Percentiles rank a stretch among this genome's conserved stretches.
Conservation (phyloP, 2,888 invertebrate species). For the Harpagoxenus sublaevis region DNA sequence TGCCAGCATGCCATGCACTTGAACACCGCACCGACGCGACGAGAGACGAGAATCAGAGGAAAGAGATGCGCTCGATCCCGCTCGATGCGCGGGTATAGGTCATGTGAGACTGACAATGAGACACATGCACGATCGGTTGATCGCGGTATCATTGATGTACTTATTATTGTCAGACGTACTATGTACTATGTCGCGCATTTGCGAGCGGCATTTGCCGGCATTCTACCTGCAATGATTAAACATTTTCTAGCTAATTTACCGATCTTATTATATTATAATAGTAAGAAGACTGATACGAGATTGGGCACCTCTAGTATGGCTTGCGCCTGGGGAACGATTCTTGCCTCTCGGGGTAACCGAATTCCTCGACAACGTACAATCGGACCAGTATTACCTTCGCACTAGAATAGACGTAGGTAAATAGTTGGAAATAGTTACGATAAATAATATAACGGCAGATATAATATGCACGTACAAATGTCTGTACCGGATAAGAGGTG, state of each 20-base stretch:
- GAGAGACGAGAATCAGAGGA: slow-evolving; percentile 19
- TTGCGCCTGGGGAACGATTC: slow-evolving; percentile 90
- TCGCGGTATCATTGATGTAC: too few relatives aligned
- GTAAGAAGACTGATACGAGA: slow-evolving; percentile 86
- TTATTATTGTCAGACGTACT: too few relatives aligned
- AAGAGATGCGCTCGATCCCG: slow-evolving; percentile 50
- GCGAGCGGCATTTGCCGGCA: too few relatives aligned
- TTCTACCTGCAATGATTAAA: too few relatives aligned
- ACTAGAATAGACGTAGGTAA: slow-evolving; percentile 81
- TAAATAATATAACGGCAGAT: not conserved
- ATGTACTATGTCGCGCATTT: too few relatives aligned
- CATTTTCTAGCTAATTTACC: not conserved
- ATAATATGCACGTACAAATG: not conserved
- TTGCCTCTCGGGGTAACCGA: slow-evolving; percentile 89
- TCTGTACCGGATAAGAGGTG: too few relatives aligned
- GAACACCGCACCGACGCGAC: not conserved
- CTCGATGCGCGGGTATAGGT: too few relatives aligned
- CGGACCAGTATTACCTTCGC: slow-evolving; percentile 79
- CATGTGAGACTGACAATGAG: too few relatives aligned
- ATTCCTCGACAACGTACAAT: slow-evolving; percentile 88
- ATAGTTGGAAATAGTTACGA: slow-evolving; percentile 53
- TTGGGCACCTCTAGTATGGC: slow-evolving; percentile 90
- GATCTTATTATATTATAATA: slow-evolving; percentile 45
- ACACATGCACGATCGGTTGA: too few relatives aligned
- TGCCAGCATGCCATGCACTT: not conserved